A percentile compares a stretch with the other conserved stretches of the same genome.
Evolutionary conservation across 2,113 vertebrate species (phyloP).

Genomic region (Sander vitreus): DNA sequence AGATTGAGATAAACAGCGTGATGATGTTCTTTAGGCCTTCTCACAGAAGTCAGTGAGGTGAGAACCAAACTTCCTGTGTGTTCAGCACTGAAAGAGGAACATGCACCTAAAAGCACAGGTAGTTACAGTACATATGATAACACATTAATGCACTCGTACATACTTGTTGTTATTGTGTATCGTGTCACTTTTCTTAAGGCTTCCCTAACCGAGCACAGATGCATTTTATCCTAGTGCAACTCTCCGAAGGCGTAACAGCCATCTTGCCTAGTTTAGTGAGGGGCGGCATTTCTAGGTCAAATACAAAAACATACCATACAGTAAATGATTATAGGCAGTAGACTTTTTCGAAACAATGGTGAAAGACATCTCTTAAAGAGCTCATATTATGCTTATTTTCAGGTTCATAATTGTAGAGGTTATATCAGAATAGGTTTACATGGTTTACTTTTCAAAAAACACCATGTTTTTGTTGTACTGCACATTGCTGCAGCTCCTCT

Average conservation of each 20-base stretch:
- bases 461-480: too few relatives aligned
- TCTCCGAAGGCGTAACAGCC: neutral
- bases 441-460: too few relatives aligned
- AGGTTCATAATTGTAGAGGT: too few relatives aligned
- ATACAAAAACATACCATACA: neutral
- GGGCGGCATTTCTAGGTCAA: neutral
- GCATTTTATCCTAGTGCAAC: neutral
- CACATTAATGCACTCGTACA: rapidly evolving
- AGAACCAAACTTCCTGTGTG: slow-evolving; percentile 79
- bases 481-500: too few relatives aligned
- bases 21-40: neutral
- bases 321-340: neutral
- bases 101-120: neutral
- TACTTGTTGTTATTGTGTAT: neutral
- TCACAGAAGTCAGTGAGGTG: slow-evolving; percentile 61
- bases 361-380: neutral
- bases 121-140: neutral
- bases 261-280: too few relatives aligned
- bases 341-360: neutral
- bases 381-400: too few relatives aligned
- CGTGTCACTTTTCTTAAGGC: neutral
- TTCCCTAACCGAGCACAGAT: neutral
- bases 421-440: too few relatives aligned
- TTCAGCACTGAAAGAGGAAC: slow-evolving; percentile 51
- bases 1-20: slow-evolving; percentile 6